Evolutionary conservation across 2,888 invertebrate species (phyloP), one percentile per base, ranked within the genome.

Genomic region (Cotesia congregata): DNA sequence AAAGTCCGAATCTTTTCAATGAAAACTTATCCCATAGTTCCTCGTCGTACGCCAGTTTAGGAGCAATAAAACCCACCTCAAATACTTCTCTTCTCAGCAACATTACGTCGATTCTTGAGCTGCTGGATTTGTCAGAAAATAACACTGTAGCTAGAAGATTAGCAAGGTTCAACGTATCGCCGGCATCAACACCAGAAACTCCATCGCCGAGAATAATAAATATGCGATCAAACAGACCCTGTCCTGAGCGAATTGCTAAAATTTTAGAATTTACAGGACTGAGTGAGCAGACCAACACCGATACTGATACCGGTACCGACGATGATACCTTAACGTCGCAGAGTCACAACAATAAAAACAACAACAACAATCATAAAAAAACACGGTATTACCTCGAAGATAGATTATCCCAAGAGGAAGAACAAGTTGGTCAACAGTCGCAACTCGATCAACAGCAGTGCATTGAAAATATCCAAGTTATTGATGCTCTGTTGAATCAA

Each of bases 181-280:
- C 88, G 0, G 89, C 89, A 1, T 89, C 89, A 0, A 87, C 89
- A 0, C 89, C 89, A 2, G 88, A 87, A 79, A 89, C 88, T 1
- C 89, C 89, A 3, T 88, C 89, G 0, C 88, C 88, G 0, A 80
- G 87, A 9, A 87, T 85, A 1, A 87, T 89, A 82, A 86, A 78
- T 72, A 75, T 89, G 60, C 86, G 88, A 0, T 88, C 89, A 0
- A 89, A 89, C 64, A 81, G 86, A 40, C 85, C 85, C 1, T 83
- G 82, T 41, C 74, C 80, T 3, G 80, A 80, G 4, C 82, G 78
- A 69, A 82, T 85, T 15, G 80, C 77, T 1, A 86, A 80, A 73
- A 78, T 85, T 39, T 78, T 88, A 0, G 79, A 78, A 20, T 83
- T 80, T 30, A 76, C 30, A 30, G 30, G 30, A 30, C 3, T 30